phyloP scores from a whole-genome alignment of 2,888 invertebrate species.

The Allygus modestus region DNA sequence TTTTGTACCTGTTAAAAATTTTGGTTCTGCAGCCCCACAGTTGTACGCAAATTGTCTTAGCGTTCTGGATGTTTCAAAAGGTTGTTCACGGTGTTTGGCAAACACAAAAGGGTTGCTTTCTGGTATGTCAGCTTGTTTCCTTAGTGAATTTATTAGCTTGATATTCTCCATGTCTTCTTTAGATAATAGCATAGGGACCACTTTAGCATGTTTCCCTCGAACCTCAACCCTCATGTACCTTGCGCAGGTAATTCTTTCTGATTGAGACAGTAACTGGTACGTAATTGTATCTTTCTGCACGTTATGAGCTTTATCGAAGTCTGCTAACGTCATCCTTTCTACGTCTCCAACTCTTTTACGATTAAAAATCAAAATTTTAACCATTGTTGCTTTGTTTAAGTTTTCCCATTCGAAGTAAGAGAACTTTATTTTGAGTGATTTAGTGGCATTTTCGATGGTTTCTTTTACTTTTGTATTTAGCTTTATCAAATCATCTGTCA shows the following conservation, averaged over 20 bases:
- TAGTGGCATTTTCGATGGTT: not conserved
- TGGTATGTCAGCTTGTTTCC: not conserved
- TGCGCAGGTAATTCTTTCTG: not conserved
- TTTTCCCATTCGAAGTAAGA: not conserved
- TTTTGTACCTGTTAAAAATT: not conserved
- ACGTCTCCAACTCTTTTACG: constrained; percentile 3
- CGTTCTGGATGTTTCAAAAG: not conserved
- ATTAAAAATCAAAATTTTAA: constrained; percentile 8
- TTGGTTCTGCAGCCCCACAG: not conserved
- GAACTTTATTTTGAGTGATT: not conserved
- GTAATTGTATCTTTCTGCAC: not conserved
- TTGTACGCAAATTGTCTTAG: not conserved
- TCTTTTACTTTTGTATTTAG: not conserved
- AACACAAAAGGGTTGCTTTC: not conserved
- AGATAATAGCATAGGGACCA: constrained; percentile 9
- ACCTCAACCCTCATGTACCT: not conserved
- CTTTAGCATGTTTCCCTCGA: not conserved
- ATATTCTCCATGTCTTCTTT: not conserved
- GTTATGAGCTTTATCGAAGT: not conserved
- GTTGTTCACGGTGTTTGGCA: not conserved
- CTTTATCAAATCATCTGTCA: not conserved
- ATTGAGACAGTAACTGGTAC: not conserved
- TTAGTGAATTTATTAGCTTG: not conserved
- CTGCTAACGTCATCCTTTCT: not conserved
- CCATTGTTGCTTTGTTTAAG: not conserved